Evolutionary conservation across 2,888 invertebrate genomes (phyloP).

Genomic region (Asteroscopus sphinx): DNA sequence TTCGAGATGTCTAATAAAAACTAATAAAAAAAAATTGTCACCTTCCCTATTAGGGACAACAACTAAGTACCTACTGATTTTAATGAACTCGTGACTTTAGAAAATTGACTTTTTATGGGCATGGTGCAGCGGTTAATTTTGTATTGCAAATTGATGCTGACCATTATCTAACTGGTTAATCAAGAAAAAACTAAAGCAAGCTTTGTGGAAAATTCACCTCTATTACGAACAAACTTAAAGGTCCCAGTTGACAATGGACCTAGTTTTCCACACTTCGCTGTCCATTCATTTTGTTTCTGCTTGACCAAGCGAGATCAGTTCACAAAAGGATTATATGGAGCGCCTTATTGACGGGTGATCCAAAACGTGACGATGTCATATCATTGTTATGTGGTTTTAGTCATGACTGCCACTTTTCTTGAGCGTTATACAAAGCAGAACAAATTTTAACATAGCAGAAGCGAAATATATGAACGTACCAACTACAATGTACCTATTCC

Average conservation of each 20-base stretch:
- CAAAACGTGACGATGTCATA: constrained; percentile 21
- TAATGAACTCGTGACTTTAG: no score
- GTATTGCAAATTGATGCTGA: not conserved
- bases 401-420: constrained; percentile 15
- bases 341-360: constrained; percentile 14
- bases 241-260: constrained; percentile 10
- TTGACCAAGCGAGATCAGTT: constrained; percentile 21
- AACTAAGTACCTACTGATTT: no score
- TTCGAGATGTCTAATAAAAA: no score
- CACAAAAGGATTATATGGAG: constrained; percentile 24
- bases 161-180: not conserved
- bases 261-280: constrained; percentile 5
- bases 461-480: no score
- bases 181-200: no score
- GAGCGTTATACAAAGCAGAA: constrained; percentile 14
- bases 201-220: not conserved
- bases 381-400: constrained; percentile 8
- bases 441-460: not conserved
- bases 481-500: no score
- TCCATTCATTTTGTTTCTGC: constrained; percentile 26
- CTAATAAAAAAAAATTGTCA: no score
- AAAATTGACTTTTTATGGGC: no score
- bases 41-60: no score
- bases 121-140: no score
- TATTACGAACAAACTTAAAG: constrained; percentile 4